Percentiles rank a stretch among this genome's conserved stretches.
Evolutionary conservation across 1,140 invertebrate species (phyloP).

Genomic region (Drosophila ironensis): DNA sequence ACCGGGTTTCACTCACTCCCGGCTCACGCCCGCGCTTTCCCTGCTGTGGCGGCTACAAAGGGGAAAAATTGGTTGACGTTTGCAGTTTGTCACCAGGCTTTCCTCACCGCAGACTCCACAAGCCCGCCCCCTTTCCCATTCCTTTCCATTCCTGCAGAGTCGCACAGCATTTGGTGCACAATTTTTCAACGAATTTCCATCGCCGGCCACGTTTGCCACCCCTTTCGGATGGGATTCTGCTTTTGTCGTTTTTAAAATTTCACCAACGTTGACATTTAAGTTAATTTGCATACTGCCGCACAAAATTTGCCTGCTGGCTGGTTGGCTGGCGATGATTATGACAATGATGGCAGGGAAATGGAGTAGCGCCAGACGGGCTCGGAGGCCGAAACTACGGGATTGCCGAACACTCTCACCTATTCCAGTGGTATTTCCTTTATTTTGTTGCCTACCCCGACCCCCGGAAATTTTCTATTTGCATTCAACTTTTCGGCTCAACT

Average conservation of each 20-base stretch:
- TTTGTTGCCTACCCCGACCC: background rate
- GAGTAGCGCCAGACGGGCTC: background rate
- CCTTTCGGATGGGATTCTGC: conserved; percentile 51
- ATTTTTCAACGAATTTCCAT: conserved; percentile 55
- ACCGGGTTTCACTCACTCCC: conserved; percentile 60
- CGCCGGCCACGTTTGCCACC: conserved; percentile 19
- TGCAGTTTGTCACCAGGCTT: conserved; percentile 56
- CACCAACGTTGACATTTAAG: conserved; percentile 68
- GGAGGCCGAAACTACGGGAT: conserved; percentile 4
- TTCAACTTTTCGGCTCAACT: background rate
- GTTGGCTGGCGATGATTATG: conserved; percentile 21
- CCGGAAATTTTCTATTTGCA: conserved; percentile 17
- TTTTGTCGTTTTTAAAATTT: conserved; percentile 55
- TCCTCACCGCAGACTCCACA: background rate
- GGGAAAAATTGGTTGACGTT: conserved; percentile 65
- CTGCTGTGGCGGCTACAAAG: conserved; percentile 24
- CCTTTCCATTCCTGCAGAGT: no score
- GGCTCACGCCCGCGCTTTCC: no score
- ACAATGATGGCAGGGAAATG: conserved; percentile 14
- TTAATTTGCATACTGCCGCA: conserved; percentile 72
- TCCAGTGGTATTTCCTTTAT: background rate
- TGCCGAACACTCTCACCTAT: background rate
- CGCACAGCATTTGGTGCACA: conserved; percentile 50
- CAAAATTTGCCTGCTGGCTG: conserved; percentile 32
- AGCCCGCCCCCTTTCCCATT: background rate